Base-by-base conservation (phyloP, 2,888 invertebrate species). In the Crematogaster levior region DNA sequence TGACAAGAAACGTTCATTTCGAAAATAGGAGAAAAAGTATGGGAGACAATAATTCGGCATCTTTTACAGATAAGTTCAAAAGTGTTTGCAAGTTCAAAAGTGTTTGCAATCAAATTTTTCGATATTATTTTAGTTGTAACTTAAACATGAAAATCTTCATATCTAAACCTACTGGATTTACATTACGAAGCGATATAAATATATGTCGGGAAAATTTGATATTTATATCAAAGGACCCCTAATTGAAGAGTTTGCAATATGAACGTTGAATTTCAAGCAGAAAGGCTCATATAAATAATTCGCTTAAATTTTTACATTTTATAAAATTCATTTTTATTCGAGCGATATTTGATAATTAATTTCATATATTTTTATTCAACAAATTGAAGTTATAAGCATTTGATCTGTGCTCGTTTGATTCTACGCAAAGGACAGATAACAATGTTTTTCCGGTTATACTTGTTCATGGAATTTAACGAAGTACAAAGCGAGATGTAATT, bases 401-500 rank as follows among this genome's bases (percentile, higher is more conserved):
- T 79, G 73, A 75, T 75, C 68, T 56, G 73, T 72, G 72, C 43
- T 21, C 43, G 73, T 79, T 79, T 79, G 73, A 79, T 79, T 79
- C 43, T 30, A 18, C 40, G 53, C 43, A 68, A 70, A 77, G 40
- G 53, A 43, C 73, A 56, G 53, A 43, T 77, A 77, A 79, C 72
- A 79, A 79, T 70, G 72, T 79, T 79, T 79, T 72, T 43, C 56
- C 56, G 18, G 56, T 66, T 68, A 65, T 53, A 77, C 48, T 77
- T 77, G 73, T 43, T 79, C 56, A 70, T 79, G 77, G 70, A 79
- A 79, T 79, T 70, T 79, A 79, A 79, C 77, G 34, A 72, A 79
- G 43, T 79, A 72, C 77, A 79, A 79, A 79, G 77, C 77, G 73
- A 70, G 77, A 79, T 70, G 72, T 72, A 79, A 79, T 79, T 79